Base-by-base conservation (phyloP, 2,797 vertebrate species). In the Nannoperca obscura region DNA sequence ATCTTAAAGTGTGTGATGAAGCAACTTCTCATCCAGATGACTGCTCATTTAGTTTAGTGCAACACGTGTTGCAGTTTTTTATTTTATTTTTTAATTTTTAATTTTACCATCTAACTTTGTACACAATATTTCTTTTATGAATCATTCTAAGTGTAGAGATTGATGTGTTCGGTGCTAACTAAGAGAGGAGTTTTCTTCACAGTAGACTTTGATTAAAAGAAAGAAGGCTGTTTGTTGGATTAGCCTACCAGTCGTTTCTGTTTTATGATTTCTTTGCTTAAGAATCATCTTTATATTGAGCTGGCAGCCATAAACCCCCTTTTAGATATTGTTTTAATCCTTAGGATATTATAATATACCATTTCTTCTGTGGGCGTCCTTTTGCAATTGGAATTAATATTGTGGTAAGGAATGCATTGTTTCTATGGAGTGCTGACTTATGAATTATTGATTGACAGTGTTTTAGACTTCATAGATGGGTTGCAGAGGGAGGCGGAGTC, bases 391-490 rank as follows among this genome's bases (percentile, higher is more conserved):
- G 22, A 77, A 76, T 69, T 60, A 38, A 52, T 65, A 30, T 53
- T 40, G 22, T 55, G 30, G 74, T 74, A 22, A 67, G 61, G 47
- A 64, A 59, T 58, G 12, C 38, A 59, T 80, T 15, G 57, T 74
- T 69, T 62, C 69, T 30, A 10, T 15, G 17, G 20, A 59, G 38
- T 46, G 61, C 52, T 12, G 74, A 42, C 65, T 76, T 60, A 22
- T 89, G 69, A 83, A 80, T 87, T 84, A 87, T 84, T 86, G 83
- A 89, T 88, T 82, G 79, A 73, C 76, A 54, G 32, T 12, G 24
- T 80, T 58, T 62, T 55, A 64, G 58, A 62, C 54, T 71, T 77
- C 62, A 49, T 38, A 54, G 64, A 78, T 78, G 53, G n/a, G 62
- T 24, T 42, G 30, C 4, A 22, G 70, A 42, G 14, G 20, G 47